phyloP scores from a whole-genome alignment of 1,140 invertebrate genomes.

The Brachionus paranguensis region DNA sequence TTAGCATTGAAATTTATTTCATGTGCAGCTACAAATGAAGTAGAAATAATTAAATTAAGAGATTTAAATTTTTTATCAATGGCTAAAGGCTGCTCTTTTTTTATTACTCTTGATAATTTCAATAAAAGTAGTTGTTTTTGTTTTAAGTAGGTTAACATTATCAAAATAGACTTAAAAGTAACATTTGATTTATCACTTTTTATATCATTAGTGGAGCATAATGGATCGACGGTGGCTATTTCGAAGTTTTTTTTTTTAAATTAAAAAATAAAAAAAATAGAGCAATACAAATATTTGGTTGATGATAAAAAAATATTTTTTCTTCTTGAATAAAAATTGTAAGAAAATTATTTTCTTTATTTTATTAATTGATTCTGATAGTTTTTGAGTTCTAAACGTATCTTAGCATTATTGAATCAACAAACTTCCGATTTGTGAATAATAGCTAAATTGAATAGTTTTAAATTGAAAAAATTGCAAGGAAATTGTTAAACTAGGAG shows the following conservation, averaged over 20 bases:
- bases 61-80: background rate
- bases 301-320: no score
- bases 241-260: background rate
- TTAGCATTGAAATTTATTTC: background rate
- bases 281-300: no score
- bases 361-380: background rate
- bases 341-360: background rate
- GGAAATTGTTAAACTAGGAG: background rate
- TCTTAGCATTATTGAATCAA: background rate
- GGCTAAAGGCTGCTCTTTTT: background rate
- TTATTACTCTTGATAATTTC: background rate
- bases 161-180: background rate
- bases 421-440: background rate
- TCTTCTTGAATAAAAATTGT: no score
- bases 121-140: background rate
- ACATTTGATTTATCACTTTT: background rate
- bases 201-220: background rate
- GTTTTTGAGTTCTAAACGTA: background rate
- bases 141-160: background rate
- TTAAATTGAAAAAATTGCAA: background rate
- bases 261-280: background rate
- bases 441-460: background rate
- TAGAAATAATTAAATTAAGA: background rate
- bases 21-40: background rate
- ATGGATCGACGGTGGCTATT: background rate